Conservation (phyloP, 1,140 invertebrate species). For the Lamellibrachia luymesi region DNA sequence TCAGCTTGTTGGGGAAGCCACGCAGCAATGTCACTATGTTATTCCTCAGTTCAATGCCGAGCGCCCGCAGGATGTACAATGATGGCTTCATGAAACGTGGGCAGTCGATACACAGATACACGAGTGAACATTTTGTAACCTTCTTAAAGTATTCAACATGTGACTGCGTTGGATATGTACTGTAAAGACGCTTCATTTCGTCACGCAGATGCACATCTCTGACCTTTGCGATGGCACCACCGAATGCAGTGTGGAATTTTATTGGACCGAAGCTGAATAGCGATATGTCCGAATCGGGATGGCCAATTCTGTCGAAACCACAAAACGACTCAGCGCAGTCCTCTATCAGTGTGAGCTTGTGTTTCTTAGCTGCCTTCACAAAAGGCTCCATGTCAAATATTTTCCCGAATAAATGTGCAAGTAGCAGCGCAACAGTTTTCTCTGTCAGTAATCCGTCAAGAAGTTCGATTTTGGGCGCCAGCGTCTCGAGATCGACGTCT, state of each 20-base stretch:
- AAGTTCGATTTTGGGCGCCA: slow-evolving; percentile 46
- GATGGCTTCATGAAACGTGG: slow-evolving; percentile 40
- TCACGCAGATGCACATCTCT: slow-evolving; percentile 39
- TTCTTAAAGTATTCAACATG: slow-evolving; percentile 48
- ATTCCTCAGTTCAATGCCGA: slow-evolving; percentile 47
- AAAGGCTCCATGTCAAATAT: slow-evolving; percentile 46
- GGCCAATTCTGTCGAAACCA: slow-evolving; percentile 50
- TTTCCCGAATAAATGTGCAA: slow-evolving; percentile 55
- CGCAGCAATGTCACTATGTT: slow-evolving; percentile 43
- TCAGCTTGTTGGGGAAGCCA: slow-evolving; percentile 50
- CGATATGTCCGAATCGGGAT: slow-evolving; percentile 48
- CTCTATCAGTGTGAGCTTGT: slow-evolving; percentile 49
- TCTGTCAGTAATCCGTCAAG: slow-evolving; percentile 46
- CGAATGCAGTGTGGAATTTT: slow-evolving; percentile 54
- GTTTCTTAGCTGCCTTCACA: slow-evolving; percentile 43
- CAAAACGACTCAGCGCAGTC: slow-evolving; percentile 56
- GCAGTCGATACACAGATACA: slow-evolving; percentile 44
- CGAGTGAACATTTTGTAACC: slow-evolving; percentile 44
- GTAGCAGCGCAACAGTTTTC: slow-evolving; percentile 51
- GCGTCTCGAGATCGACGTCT: slow-evolving; percentile 52
- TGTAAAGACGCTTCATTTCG: slow-evolving; percentile 42
- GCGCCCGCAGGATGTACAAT: slow-evolving; percentile 34
- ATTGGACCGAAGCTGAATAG: slow-evolving; percentile 57
- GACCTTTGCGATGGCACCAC: slow-evolving; percentile 54
- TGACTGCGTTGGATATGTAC: slow-evolving; percentile 41